Conservation (phyloP, 2,113 vertebrate genomes). For the Megaceryle maxima region DNA sequence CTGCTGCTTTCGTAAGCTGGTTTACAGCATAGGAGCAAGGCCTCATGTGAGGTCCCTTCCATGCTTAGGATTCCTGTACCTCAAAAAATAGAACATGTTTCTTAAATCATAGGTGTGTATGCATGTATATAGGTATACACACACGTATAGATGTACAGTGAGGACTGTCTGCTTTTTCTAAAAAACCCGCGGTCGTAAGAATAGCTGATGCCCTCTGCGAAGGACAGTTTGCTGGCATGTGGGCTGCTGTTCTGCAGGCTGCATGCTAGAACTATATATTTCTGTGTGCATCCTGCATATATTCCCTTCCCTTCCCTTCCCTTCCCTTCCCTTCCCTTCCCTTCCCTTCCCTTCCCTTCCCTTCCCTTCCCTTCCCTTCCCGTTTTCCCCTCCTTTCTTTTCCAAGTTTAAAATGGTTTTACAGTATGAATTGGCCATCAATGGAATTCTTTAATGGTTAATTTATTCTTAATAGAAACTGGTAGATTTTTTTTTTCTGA, state of each 20-base stretch:
- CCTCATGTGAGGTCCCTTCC: neutral
- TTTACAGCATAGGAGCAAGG: neutral
- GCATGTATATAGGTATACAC: fast-evolving
- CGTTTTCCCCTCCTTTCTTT: constrained; percentile 21
- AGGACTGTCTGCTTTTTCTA: neutral
- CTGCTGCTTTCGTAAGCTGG: neutral
- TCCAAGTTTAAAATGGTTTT: constrained; percentile 71
- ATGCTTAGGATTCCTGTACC: neutral
- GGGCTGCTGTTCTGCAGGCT: neutral
- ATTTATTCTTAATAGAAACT: constrained; percentile 78
- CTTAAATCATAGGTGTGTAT: neutral
- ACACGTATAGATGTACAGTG: neutral
- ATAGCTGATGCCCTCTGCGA: neutral
- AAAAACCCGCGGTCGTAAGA: neutral
- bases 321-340: neutral
- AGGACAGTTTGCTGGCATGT: neutral
- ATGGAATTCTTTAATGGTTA: constrained; percentile 73
- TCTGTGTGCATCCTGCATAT: neutral
- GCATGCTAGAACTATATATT: neutral
- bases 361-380: neutral
- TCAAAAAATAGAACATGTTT: neutral
- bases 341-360: neutral
- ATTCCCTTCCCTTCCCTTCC: neutral
- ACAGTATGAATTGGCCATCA: constrained; percentile 63
- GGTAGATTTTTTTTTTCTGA: constrained; percentile 56